These are phyloP conservation scores for Limenitis camilla DNA, from an alignment of 2,888 invertebrate genomes.

Conservation along the genomic window DNA sequence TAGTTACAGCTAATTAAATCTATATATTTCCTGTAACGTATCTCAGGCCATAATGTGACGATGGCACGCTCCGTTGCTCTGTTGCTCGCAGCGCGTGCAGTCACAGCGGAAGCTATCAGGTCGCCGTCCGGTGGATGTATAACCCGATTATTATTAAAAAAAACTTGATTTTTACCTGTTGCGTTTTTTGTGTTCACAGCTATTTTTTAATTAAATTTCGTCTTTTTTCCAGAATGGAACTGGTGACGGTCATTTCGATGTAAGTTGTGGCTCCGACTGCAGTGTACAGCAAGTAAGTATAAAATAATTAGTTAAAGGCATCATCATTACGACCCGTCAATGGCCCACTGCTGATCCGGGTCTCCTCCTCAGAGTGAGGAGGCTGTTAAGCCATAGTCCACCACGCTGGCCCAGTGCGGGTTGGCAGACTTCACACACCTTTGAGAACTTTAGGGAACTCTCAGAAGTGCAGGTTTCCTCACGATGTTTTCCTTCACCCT, in stretches of 20 bases:
- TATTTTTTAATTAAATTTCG: slow-evolving; percentile 3
- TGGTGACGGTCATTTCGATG: slow-evolving; percentile 79
- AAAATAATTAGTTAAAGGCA: too few relatives aligned
- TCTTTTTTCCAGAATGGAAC: slow-evolving; percentile 77
- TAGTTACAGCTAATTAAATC: background rate
- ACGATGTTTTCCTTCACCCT: too few relatives aligned
- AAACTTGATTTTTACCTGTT: slow-evolving; percentile 22
- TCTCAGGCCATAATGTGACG: slow-evolving; percentile 22
- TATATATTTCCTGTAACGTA: slow-evolving; percentile 8
- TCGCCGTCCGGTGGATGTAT: slow-evolving; percentile 39
- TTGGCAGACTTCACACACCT: too few relatives aligned
- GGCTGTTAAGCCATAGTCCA: too few relatives aligned
- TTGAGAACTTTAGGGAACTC: too few relatives aligned
- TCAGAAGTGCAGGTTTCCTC: too few relatives aligned
- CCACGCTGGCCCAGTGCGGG: too few relatives aligned
- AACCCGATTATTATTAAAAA: slow-evolving; percentile 33
- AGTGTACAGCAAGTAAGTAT: slow-evolving; percentile 81
- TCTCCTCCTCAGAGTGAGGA: too few relatives aligned
- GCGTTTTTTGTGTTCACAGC: slow-evolving; percentile 15
- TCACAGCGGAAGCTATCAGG: slow-evolving; percentile 54
- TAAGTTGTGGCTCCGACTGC: slow-evolving; percentile 81
- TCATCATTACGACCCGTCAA: too few relatives aligned
- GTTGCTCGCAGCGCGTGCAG: too few relatives aligned
- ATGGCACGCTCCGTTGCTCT: slow-evolving; percentile 52
- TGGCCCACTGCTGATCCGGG: too few relatives aligned